A percentile compares a stretch with the other conserved stretches of the same genome.
These are phyloP conservation scores for Encarsia formosa DNA, from an alignment of 2,888 invertebrate genomes.

Conservation along the genomic window DNA sequence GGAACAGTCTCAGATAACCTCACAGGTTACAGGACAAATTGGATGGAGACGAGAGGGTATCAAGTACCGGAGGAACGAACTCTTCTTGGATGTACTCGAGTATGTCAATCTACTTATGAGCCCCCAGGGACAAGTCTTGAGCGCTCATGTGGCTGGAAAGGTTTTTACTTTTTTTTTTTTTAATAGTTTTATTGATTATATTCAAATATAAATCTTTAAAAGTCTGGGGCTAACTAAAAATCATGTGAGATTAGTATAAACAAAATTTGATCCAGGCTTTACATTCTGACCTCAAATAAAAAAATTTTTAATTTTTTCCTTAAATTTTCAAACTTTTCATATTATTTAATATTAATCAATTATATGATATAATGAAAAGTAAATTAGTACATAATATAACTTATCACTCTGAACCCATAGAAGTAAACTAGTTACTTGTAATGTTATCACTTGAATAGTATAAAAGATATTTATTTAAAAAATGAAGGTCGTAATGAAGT, in stretches of 20 bases:
- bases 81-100: slow-evolving; percentile 97
- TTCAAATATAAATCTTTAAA: not conserved
- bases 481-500: slow-evolving; percentile 90
- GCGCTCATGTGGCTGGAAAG: slow-evolving; percentile 98
- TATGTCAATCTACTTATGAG: slow-evolving; percentile 99
- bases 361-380: no score
- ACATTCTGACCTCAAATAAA: no score
- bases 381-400: not conserved
- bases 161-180: slow-evolving; percentile 28
- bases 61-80: slow-evolving; percentile 96
- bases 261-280: no score
- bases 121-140: slow-evolving; percentile 97
- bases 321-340: no score
- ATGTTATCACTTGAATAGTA: no score
- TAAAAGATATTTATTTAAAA: slow-evolving; percentile 6
- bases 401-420: no score
- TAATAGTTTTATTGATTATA: not conserved
- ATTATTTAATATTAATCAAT: no score
- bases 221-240: no score
- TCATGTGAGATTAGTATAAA: no score
- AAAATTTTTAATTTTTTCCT: no score
- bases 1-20: slow-evolving; percentile 98
- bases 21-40: slow-evolving; percentile 95
- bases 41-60: slow-evolving; percentile 99
- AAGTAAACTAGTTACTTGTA: no score